phyloP scores from a whole-genome alignment of 2,113 vertebrate species.

The Varanus komodoensis region DNA sequence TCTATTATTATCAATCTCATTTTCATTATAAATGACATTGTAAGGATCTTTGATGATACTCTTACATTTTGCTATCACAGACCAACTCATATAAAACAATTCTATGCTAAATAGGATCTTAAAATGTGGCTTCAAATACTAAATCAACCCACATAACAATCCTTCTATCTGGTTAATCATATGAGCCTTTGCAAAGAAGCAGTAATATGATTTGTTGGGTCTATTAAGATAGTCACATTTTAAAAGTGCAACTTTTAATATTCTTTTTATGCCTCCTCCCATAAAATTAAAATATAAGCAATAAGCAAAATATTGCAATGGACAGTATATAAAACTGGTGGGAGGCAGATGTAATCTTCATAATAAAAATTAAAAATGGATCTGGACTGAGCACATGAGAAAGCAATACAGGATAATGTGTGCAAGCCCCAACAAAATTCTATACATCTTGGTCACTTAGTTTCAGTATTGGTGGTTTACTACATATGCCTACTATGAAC shows the following conservation, averaged over 20 bases:
- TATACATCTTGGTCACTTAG: background rate
- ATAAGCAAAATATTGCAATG: background rate
- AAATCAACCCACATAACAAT: background rate
- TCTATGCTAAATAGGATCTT: background rate
- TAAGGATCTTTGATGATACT: background rate
- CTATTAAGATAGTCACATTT: background rate
- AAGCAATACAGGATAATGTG: background rate
- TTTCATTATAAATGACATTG: background rate
- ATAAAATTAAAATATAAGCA: background rate
- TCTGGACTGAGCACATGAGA: background rate
- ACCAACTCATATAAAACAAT: background rate
- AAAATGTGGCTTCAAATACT: background rate
- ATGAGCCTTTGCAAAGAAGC: background rate
- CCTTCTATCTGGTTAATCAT: background rate
- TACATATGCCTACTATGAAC: slow-evolving; percentile 24
- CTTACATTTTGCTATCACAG: background rate
- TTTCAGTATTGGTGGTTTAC: background rate
- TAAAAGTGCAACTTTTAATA: background rate
- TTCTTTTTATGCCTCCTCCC: background rate
- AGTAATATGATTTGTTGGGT: background rate
- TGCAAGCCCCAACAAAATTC: background rate
- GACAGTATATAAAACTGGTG: background rate
- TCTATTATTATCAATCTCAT: background rate
- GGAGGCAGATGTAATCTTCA: background rate
- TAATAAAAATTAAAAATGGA: background rate